Conservation (phyloP, 2,113 vertebrate species). For the Lycaon pictus region DNA sequence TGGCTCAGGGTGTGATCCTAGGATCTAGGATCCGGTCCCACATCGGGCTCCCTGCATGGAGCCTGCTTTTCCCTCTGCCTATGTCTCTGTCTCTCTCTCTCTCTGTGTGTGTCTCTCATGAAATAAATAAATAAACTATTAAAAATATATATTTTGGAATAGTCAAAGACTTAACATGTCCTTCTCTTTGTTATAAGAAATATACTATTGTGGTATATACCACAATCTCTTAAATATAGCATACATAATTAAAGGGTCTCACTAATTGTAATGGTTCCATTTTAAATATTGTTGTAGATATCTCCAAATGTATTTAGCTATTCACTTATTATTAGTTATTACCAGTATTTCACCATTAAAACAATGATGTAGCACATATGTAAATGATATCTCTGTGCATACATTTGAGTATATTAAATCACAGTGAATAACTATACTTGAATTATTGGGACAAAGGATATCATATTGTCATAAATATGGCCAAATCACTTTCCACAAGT, state of each 20-base stretch:
- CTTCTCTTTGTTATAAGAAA: too few relatives aligned
- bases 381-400: background rate
- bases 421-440: background rate
- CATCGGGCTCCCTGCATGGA: too few relatives aligned
- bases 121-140: too few relatives aligned
- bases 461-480: background rate
- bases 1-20: too few relatives aligned
- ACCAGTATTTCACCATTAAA: background rate
- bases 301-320: background rate
- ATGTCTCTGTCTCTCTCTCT: too few relatives aligned
- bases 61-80: too few relatives aligned
- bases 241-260: background rate
- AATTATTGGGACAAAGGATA: background rate
- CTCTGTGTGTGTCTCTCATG: too few relatives aligned
- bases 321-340: background rate
- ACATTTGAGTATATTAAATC: background rate
- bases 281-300: background rate
- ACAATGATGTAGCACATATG: background rate
- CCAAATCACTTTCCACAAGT: background rate
- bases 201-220: background rate
- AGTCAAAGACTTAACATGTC: background rate
- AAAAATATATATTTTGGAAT: background rate
- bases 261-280: background rate
- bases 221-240: background rate
- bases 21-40: too few relatives aligned